Evolutionary conservation across 2,797 vertebrate genomes (phyloP).

Genomic region (Acanthurus tractus): DNA sequence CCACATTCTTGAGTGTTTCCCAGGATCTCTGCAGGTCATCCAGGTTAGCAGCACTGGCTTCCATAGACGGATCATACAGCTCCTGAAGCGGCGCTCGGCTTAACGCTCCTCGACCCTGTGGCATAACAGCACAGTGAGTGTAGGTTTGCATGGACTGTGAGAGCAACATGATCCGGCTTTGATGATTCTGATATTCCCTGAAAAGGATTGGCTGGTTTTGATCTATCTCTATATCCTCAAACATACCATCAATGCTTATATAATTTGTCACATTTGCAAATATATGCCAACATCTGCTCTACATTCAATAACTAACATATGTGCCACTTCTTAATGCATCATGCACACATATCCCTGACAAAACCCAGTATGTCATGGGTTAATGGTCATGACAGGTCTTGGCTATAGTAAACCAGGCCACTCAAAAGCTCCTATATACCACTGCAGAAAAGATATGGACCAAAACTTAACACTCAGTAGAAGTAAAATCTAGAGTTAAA

Average conservation of each 20-base stretch:
- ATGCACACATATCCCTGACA: not conserved
- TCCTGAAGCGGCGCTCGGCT: constrained; percentile 84
- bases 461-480: not conserved
- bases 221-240: not conserved
- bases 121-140: constrained; percentile 39
- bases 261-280: not conserved
- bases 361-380: not conserved
- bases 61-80: constrained; percentile 89
- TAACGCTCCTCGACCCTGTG: constrained; percentile 49
- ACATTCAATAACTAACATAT: not conserved
- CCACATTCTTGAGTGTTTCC: constrained; percentile 99
- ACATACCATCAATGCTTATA: constrained; percentile 14
- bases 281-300: not conserved
- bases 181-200: no score
- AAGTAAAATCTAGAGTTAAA: not conserved
- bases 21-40: constrained; percentile 97
- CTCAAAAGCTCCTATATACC: constrained; percentile 16
- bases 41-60: constrained; percentile 80
- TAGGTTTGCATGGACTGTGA: no score
- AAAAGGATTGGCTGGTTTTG: no score
- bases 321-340: not conserved
- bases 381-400: not conserved
- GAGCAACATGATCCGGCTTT: no score
- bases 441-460: not conserved
- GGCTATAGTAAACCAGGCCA: not conserved